Base-by-base conservation (phyloP, 2,113 vertebrate genomes). In the Paradoxurus hermaphroditus region DNA sequence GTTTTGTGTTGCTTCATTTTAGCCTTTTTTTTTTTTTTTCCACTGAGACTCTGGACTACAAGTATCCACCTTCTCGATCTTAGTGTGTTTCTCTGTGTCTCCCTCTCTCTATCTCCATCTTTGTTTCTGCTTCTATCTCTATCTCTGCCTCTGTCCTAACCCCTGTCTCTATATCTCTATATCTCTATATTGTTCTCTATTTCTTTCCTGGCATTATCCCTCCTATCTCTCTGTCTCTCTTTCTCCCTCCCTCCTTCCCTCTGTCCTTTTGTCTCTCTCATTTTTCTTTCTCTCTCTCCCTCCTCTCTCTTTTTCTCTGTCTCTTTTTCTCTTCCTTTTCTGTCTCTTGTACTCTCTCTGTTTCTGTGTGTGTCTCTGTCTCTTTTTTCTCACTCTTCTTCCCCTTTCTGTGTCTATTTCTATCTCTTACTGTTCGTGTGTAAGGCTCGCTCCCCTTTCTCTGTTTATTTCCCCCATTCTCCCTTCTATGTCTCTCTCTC, bases 11-110 rank as follows among this genome's bases (percentile, higher is more conserved):
- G 21, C 75, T 62, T 73, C 44, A 9, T 67, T 94, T 81, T 85
- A 49, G 25, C 31, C 81, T 98, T 83, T 92, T 49, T 49, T 49
- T 41, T 39, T 92, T 96, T 70, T 59, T 79, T 93, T 86, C 79
- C 25, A 65, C 56, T 70, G 65, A 90, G 68, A 92, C 51, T 95
- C 91, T 56, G 29, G 68, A 79, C 72, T 97, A 51, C 34, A 68
- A 78, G 78, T 78, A 83, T 53, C 70, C 63, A 62, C 84, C 29
- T 93, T 92, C 79, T 95, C 16, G 25, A 67, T 95, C 83, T 97
- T 83, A 84, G 88, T 78, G 36, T 93, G n/a, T 77, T 70, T 90
- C 70, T 86, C 44, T 89, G 59, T 86, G 25, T 65, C 46, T 89
- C 56, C 56, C 25, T 89, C 31, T 87, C 23, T 89, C 7, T 59